Evolutionary conservation across 2,113 vertebrate genomes (phyloP).

Genomic region (Alethe castanea): DNA sequence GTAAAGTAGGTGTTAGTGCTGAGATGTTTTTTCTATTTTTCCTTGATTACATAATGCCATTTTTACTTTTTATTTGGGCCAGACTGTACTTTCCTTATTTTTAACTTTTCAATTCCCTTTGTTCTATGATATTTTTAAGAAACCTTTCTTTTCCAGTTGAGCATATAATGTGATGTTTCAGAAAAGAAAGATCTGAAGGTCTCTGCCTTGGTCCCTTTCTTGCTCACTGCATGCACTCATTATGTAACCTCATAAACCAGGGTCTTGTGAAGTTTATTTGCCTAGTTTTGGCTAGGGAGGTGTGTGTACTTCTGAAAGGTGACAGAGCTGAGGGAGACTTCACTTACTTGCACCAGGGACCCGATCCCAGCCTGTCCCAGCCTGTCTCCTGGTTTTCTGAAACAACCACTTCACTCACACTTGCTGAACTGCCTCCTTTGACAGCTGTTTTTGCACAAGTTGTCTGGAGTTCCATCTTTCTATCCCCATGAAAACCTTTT

Average conservation of each 20-base stretch:
- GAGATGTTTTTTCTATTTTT: not conserved
- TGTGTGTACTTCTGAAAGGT: not conserved
- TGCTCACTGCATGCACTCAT: not conserved
- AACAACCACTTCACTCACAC: not conserved
- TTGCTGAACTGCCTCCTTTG: not conserved
- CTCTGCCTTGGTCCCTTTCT: not conserved
- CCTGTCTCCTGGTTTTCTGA: not conserved
- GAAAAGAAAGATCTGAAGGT: not conserved
- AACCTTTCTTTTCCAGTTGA: not conserved
- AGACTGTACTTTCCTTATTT: constrained; percentile 32
- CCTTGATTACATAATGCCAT: constrained; percentile 2
- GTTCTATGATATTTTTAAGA: constrained; percentile 4
- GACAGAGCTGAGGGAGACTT: not conserved
- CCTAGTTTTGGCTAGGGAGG: not conserved
- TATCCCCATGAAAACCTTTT: not conserved
- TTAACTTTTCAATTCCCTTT: constrained; percentile 41
- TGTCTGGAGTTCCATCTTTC: not conserved
- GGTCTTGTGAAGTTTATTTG: not conserved
- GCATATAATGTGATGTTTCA: not conserved
- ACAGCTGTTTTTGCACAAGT: not conserved
- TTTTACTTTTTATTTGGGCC: constrained; percentile 37
- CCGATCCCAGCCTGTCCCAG: rapidly evolving
- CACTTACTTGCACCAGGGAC: rapidly evolving
- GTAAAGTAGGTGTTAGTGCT: not conserved
- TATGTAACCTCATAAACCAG: not conserved